Evolutionary conservation across 2,888 invertebrate genomes (phyloP).

Genomic region (Elmis aenea): DNA sequence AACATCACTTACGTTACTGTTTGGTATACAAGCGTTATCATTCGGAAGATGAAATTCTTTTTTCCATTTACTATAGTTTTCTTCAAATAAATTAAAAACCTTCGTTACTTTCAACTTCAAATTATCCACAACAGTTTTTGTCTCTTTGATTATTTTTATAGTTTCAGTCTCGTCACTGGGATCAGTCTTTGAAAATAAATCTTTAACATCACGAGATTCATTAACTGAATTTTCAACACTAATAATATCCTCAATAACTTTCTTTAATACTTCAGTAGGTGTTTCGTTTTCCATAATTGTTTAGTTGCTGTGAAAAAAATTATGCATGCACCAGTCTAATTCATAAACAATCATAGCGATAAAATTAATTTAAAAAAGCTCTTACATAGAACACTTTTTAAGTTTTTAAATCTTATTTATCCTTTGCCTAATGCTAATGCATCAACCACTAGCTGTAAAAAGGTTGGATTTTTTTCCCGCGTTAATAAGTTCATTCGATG

Average conservation of each 20-base stretch:
- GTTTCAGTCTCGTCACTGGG: conserved; percentile 12
- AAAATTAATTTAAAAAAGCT: too few relatives aligned
- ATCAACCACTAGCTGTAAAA: neutral
- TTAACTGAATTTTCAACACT: conserved; percentile 18
- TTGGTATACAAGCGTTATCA: too few relatives aligned
- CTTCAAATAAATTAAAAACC: conserved; percentile 22
- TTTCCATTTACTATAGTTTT: conserved; percentile 13
- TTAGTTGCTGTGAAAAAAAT: too few relatives aligned
- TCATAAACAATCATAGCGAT: too few relatives aligned
- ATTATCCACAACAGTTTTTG: conserved; percentile 21
- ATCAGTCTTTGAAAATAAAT: conserved; percentile 10
- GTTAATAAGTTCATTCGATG: too few relatives aligned
- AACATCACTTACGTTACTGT: neutral
- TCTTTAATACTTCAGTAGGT: conserved; percentile 12
- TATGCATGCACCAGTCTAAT: too few relatives aligned
- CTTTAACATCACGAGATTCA: conserved; percentile 16
- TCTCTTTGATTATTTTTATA: conserved; percentile 18
- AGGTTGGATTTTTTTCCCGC: too few relatives aligned
- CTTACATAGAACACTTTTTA: too few relatives aligned
- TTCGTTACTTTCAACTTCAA: conserved; percentile 16
- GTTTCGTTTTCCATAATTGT: conserved; percentile 16
- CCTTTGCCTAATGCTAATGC: neutral
- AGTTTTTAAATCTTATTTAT: too few relatives aligned
- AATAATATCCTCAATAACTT: conserved; percentile 19
- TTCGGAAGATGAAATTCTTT: too few relatives aligned